Evolutionary conservation across 1,140 invertebrate genomes (phyloP).

Genomic region (Cyrtorhinus lividipennis): DNA sequence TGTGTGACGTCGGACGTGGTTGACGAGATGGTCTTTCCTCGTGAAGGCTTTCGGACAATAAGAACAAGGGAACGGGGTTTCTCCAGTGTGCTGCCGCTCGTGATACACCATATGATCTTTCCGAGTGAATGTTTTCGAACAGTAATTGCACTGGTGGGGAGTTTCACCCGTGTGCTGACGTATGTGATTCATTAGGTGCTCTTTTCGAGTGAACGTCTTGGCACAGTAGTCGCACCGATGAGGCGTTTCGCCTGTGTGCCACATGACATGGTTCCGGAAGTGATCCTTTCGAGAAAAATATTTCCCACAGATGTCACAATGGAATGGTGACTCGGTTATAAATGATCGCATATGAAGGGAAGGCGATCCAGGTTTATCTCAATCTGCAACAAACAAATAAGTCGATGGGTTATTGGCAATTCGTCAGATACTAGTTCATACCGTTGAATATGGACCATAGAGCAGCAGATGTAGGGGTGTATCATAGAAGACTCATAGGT

Average conservation of each 20-base stretch:
- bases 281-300: constrained; percentile 56
- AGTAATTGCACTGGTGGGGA: constrained; percentile 69
- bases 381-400: not conserved
- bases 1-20: constrained; percentile 57
- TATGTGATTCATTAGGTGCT: constrained; percentile 64
- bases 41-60: constrained; percentile 73
- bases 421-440: too few species aligned
- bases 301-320: constrained; percentile 36
- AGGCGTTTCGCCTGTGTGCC: constrained; percentile 54
- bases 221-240: constrained; percentile 64
- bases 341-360: constrained; percentile 25
- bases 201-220: constrained; percentile 66
- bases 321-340: constrained; percentile 47
- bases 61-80: constrained; percentile 64
- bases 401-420: too few species aligned
- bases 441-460: too few species aligned
- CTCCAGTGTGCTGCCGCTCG: constrained; percentile 65
- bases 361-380: constrained; percentile 1
- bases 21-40: constrained; percentile 64
- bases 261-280: constrained; percentile 48
- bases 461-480: too few species aligned
- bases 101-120: constrained; percentile 71
- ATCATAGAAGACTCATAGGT: too few species aligned
- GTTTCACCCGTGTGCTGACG: constrained; percentile 67
- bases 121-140: constrained; percentile 66